A percentile compares a stretch with the other conserved stretches of the same genome.
Conservation (phyloP, 2,888 invertebrate species). For the Pegoplata infirma region DNA sequence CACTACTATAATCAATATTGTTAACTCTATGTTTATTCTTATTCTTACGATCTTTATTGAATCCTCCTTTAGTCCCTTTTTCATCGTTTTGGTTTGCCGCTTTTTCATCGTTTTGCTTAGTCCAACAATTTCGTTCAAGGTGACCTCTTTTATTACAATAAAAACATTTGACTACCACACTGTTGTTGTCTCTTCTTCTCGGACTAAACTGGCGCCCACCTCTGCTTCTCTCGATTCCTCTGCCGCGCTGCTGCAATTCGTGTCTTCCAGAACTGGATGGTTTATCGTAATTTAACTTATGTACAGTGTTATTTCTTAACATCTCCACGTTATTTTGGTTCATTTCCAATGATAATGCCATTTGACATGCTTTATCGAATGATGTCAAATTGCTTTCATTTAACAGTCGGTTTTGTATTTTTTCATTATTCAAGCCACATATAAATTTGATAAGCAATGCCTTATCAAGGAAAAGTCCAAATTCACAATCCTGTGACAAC, state of each 20-base stretch:
- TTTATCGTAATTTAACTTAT: neutral
- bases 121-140: constrained; percentile 19
- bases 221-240: neutral
- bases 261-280: neutral
- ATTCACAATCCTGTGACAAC: constrained; percentile 6
- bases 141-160: constrained; percentile 11
- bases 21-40: neutral
- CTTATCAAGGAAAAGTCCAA: constrained; percentile 15
- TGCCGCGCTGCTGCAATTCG: neutral
- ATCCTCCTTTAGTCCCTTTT: neutral
- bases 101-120: neutral
- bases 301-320: neutral
- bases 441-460: constrained; percentile 16
- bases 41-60: neutral
- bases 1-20: constrained; percentile 9
- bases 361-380: constrained; percentile 17
- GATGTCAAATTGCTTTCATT: neutral
- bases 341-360: constrained; percentile 4
- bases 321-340: neutral
- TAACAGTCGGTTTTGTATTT: constrained; percentile 3
- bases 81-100: neutral
- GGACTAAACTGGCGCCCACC: neutral
- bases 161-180: neutral
- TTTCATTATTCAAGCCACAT: constrained; percentile 6
- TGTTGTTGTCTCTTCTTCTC: neutral